Percentiles rank a stretch among this genome's conserved stretches.
Evolutionary conservation across 1,140 invertebrate genomes (phyloP).

Genomic region (Caenorhabditis tropicalis): DNA sequence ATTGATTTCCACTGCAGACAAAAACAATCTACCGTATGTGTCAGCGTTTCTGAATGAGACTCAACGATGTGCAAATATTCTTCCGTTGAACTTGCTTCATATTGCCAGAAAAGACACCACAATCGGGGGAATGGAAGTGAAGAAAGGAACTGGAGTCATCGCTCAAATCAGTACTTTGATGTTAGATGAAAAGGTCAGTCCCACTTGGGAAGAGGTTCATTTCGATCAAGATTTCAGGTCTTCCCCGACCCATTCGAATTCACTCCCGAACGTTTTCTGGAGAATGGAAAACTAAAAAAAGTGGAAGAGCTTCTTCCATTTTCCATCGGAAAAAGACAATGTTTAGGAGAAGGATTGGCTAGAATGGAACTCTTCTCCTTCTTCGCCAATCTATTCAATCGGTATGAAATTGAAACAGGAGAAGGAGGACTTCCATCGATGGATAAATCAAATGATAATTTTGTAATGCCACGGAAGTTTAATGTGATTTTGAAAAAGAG

Average conservation of each 20-base stretch:
- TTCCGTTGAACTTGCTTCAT: slow-evolving; percentile 44
- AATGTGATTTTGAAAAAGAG: background rate
- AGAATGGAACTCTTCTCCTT: slow-evolving; percentile 57
- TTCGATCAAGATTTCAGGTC: slow-evolving; percentile 42
- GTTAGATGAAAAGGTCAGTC: slow-evolving; percentile 31
- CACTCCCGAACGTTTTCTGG: slow-evolving; percentile 44
- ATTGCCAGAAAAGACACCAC: background rate
- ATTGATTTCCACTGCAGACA: background rate
- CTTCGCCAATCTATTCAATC: slow-evolving; percentile 52
- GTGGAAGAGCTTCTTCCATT: slow-evolving; percentile 51
- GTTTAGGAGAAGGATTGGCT: slow-evolving; percentile 53
- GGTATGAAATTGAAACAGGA: slow-evolving; percentile 18
- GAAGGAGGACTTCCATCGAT: background rate
- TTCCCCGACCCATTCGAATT: slow-evolving; percentile 44
- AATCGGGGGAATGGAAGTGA: background rate
- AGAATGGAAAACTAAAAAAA: slow-evolving; percentile 48
- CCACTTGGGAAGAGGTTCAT: background rate
- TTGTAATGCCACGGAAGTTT: background rate
- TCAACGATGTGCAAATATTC: slow-evolving; percentile 54
- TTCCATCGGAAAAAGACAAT: slow-evolving; percentile 55
- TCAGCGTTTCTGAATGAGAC: slow-evolving; percentile 48
- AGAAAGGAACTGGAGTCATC: slow-evolving; percentile 45
- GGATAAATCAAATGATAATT: background rate
- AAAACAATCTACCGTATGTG: background rate
- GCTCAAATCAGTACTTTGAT: slow-evolving; percentile 15